Conservation (phyloP, 2,797 vertebrate genomes). For the Chrysocyon brachyurus region DNA sequence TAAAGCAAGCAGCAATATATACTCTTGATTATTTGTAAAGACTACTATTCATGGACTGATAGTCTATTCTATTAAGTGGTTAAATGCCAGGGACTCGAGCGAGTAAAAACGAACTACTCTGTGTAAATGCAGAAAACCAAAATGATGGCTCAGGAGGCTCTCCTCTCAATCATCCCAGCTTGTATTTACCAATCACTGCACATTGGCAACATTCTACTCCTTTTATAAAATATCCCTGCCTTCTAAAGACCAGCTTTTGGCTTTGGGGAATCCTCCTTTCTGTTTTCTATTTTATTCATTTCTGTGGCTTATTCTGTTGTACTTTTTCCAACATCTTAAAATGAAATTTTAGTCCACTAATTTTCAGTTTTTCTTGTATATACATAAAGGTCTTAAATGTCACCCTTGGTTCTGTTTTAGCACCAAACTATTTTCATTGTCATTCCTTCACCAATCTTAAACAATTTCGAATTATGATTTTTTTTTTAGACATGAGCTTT, state of each 20-base stretch:
- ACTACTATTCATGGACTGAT: constrained; percentile 35
- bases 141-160: not conserved
- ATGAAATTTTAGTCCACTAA: not conserved
- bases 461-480: not conserved
- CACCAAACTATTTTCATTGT: not conserved
- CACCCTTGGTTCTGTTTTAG: not conserved
- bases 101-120: constrained; percentile 35
- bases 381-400: not conserved
- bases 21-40: constrained; percentile 69
- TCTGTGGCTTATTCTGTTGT: not conserved
- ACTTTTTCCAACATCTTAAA: not conserved
- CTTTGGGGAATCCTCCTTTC: not conserved
- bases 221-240: not conserved
- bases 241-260: not conserved
- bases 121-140: constrained; percentile 50
- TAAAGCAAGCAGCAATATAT: constrained; percentile 70
- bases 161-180: constrained; percentile 13
- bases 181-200: constrained; percentile 22
- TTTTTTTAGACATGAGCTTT: not conserved
- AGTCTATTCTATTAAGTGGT: constrained; percentile 69
- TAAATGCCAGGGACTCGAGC: constrained; percentile 61
- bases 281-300: constrained; percentile 30
- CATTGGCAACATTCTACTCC: not conserved
- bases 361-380: not conserved
- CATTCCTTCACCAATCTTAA: not conserved